phyloP scores from a whole-genome alignment of 2,113 vertebrate species.

The Desmodus rotundus region DNA sequence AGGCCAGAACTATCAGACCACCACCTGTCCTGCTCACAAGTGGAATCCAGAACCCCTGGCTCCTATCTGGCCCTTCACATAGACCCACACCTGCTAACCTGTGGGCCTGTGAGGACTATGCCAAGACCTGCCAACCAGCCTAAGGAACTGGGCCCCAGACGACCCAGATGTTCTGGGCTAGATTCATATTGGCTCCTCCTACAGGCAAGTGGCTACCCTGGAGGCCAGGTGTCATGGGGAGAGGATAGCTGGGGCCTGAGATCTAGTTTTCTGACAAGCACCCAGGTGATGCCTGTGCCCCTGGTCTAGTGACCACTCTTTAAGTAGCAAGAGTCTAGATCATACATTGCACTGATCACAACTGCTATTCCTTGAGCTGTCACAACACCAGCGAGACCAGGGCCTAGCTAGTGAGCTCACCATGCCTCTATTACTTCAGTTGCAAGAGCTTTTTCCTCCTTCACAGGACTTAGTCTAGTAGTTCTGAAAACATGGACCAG shows the following conservation, averaged over 20 bases:
- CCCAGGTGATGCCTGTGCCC: accelerated
- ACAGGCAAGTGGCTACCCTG: neutral
- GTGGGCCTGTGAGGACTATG: neutral
- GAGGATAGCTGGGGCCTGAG: no score
- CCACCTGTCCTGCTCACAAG: neutral
- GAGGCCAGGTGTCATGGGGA: no score
- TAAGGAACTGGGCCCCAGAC: neutral
- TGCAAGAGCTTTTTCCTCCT: neutral
- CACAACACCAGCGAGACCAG: neutral
- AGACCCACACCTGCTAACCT: neutral
- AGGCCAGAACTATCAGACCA: neutral
- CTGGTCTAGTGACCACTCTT: neutral
- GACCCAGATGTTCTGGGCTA: neutral
- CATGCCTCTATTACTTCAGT: neutral
- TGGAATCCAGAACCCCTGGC: neutral
- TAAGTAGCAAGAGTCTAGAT: neutral
- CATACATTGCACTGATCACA: neutral
- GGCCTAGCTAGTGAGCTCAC: neutral
- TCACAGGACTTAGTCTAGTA: neutral
- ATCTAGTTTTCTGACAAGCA: neutral
- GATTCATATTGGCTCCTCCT: neutral
- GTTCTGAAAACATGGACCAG: neutral
- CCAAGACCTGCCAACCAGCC: neutral
- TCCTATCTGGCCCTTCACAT: neutral
- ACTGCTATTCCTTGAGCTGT: neutral